Base-by-base conservation (phyloP, 1,140 invertebrate genomes). In the Lepidurus apus region DNA sequence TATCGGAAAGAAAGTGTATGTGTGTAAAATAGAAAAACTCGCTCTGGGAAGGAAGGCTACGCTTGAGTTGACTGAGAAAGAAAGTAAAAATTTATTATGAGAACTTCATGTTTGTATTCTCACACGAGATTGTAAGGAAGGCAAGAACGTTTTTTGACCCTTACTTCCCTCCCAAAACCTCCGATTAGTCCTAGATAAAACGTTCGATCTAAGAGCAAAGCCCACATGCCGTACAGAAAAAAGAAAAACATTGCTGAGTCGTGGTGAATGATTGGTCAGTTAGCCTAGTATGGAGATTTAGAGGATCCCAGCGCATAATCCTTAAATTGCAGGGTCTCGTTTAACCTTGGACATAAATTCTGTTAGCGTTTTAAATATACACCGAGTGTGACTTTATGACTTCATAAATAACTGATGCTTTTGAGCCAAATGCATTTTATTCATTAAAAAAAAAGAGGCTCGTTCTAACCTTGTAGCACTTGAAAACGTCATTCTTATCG, bases 81-180 rank as follows among this genome's bases (percentile, higher is more conserved):
- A 65, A 65, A 65, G 53, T 65, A 65, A 65, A 47, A 65, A 65
- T 65, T 21, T 65, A 65, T 65, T 17, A 65, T 65, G 53, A n/a
- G 53, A 65, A 21, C 21, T 65, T 21, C 53, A 65, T 7, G 8
- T 9, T 7, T 13, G 53, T 7, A n/a, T 65, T 65, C 53, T 65
- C 53, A 65, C 53, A 65, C 53, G 8, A n/a, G 53, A 7, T n/a
- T 65, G 9, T 13, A 65, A n/a, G 53, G 17, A 65, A 65, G 21
- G 21, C 17, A 13, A 65, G 17, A 21, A 65, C 53, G 53, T 65
- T 65, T 21, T 21, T 65, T 65, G 53, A 65, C 17, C 53, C 53
- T 21, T 65, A 13, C 53, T 17, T 65, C 21, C 53, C 21, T 65
- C 17, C 53, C 45, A 7, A 65, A 65, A n/a, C 8, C 7, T 17